Evolutionary conservation across 2,113 vertebrate genomes (phyloP).

Genomic region (Coregonus clupeaformis): DNA sequence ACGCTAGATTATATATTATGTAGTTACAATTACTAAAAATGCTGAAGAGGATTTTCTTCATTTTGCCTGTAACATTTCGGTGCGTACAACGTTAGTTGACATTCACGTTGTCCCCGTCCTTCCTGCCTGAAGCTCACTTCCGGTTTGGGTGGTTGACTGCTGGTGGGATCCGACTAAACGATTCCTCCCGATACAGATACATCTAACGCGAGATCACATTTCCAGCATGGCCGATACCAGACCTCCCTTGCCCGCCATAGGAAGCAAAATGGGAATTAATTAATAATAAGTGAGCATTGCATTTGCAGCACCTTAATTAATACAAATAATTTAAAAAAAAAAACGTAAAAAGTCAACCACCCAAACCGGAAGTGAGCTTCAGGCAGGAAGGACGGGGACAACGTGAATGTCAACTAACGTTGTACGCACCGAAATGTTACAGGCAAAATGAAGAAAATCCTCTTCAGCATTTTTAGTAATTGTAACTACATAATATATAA

Average conservation of each 20-base stretch:
- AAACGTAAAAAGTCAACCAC: too few relatives aligned
- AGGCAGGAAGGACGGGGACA: slow-evolving; percentile 23
- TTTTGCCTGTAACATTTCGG: neutral
- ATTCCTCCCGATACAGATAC: too few relatives aligned
- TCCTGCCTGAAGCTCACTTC: slow-evolving; percentile 13
- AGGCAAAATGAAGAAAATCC: neutral
- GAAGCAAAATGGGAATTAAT: too few relatives aligned
- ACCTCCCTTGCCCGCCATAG: too few relatives aligned
- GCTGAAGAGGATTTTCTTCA: neutral
- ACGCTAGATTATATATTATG: neutral
- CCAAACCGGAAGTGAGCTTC: slow-evolving; percentile 52
- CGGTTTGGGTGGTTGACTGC: too few relatives aligned
- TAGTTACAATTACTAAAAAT: neutral
- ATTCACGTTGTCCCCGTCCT: slow-evolving; percentile 47
- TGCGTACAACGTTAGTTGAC: slow-evolving; percentile 35
- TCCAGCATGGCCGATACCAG: too few relatives aligned
- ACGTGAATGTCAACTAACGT: slow-evolving; percentile 57
- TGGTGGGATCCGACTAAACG: too few relatives aligned
- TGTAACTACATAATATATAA: neutral
- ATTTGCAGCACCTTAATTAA: too few relatives aligned
- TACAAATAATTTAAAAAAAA: too few relatives aligned
- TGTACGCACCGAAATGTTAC: neutral
- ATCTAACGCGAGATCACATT: too few relatives aligned
- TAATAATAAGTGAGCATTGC: too few relatives aligned
- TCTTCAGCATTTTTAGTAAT: neutral